Base-by-base conservation (phyloP, 2,113 vertebrate species). In the Morone saxatilis region DNA sequence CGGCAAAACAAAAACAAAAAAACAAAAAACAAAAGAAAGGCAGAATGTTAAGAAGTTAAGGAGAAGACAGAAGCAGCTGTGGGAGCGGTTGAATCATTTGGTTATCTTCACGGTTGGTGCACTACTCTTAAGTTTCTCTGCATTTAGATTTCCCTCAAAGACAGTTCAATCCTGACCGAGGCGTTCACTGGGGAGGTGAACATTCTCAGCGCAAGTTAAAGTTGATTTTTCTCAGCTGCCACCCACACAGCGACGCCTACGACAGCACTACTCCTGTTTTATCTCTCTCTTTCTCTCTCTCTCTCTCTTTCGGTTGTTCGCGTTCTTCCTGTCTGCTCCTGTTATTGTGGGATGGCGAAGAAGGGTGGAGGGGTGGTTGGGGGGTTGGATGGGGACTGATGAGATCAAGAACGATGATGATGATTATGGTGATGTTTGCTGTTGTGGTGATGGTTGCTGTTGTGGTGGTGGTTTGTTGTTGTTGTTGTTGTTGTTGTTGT, bases 241-340 rank as follows among this genome's bases (percentile, higher is more conserved):
- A n/a, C 87, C 83, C 79, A 85, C 90, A 65, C 50, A 79, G 88
- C 73, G 50, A 78, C 83, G 60, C 86, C 91, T 85, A 73, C 73
- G 10, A 74, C 66, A 72, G 70, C 86, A 63, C 86, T 84, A 65
- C 86, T 85, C 75, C 88, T 66, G 70, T 20, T 87, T 75, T 78
- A 50, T 51, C 25, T 84, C 69, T 85, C 75, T 79, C 31, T 47
- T 4, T 25, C 25, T 25, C 25, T 47, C 69, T 75, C 43, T 67
- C 60, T 50, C 69, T 90, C 72, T 86, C 70, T 89, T 57, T 87
- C 85, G 70, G 74, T 73, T 75, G 79, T 88, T 87, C 95, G 94
- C 96, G 92, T 94, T 97, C 96, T 93, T 96, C 97, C 94, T 95
- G 94, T 95, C 96, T 97, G 94, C 96, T 96, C 1, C 96, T 96